Percentiles rank a stretch among this genome's conserved stretches.
Conservation (phyloP, 1,140 invertebrate genomes). For the Caenorhabditis remanei region DNA sequence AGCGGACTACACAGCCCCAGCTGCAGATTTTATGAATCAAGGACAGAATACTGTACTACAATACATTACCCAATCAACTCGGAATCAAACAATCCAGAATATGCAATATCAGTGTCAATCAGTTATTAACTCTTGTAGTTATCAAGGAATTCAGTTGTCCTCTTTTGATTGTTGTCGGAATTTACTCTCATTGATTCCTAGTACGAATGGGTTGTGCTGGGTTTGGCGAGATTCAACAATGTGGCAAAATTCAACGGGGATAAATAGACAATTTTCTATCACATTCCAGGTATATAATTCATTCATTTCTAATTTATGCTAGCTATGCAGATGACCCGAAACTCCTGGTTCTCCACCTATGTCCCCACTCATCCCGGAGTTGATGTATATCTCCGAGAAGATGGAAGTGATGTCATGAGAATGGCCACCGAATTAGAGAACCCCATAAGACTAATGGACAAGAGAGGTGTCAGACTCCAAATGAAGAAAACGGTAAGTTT, state of each 20-base stretch:
- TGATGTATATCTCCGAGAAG: constrained; percentile 62
- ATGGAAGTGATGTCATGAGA: constrained; percentile 31
- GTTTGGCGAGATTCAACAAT: constrained; percentile 62
- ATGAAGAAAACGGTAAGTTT: constrained; percentile 63
- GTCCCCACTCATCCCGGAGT: constrained; percentile 63
- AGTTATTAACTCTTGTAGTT: constrained; percentile 63
- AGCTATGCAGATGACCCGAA: constrained; percentile 62
- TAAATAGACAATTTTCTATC: constrained; percentile 59
- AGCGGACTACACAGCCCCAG: constrained; percentile 49
- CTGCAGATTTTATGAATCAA: constrained; percentile 51
- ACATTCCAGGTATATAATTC: constrained; percentile 57
- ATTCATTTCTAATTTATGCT: neutral
- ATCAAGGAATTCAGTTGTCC: constrained; percentile 58
- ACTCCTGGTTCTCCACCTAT: constrained; percentile 65
- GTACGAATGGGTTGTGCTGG: constrained; percentile 63
- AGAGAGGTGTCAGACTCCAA: constrained; percentile 61
- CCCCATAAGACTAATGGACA: constrained; percentile 62
- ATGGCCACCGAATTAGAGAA: constrained; percentile 61
- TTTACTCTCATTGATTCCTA: constrained; percentile 56
- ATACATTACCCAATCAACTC: constrained; percentile 55
- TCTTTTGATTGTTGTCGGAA: constrained; percentile 67
- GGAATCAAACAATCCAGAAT: constrained; percentile 60
- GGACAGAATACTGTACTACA: constrained; percentile 58
- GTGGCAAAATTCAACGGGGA: constrained; percentile 58
- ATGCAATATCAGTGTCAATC: constrained; percentile 66